phyloP scores from a whole-genome alignment of 2,113 vertebrate species.

The Lates calcarifer region DNA sequence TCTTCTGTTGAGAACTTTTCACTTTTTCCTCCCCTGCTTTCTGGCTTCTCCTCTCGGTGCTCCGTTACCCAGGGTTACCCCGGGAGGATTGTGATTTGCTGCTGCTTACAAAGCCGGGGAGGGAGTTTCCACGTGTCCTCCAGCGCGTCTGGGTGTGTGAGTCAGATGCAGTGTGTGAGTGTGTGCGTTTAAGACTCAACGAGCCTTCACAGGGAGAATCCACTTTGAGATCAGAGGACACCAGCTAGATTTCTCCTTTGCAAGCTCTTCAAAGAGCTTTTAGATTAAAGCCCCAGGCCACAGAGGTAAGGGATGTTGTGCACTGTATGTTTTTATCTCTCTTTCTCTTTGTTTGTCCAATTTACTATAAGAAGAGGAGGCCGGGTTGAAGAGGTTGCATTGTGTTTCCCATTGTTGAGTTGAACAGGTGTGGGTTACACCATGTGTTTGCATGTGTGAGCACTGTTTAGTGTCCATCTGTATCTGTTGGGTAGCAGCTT shows the following conservation, averaged over 20 bases:
- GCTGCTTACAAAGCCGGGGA: conserved; percentile 65
- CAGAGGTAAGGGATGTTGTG: conserved; percentile 80
- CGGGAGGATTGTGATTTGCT: conserved; percentile 83
- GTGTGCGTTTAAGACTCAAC: conserved; percentile 73
- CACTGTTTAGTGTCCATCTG: conserved; percentile 31
- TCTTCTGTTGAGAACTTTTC: conserved; percentile 69
- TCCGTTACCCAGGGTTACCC: conserved; percentile 73
- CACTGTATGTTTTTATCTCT: conserved; percentile 62
- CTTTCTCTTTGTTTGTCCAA: conserved; percentile 68
- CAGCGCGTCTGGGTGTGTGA: conserved; percentile 75
- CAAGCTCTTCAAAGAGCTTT: conserved; percentile 79
- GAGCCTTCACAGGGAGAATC: conserved; percentile 68
- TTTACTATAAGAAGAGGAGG: conserved; percentile 58
- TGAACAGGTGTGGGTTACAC: conserved; percentile 68
- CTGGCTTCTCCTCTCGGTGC: conserved; percentile 77
- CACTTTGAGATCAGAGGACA: conserved; percentile 79
- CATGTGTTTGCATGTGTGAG: conserved; percentile 35
- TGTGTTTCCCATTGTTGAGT: conserved; percentile 51
- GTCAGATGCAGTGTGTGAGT: conserved; percentile 65
- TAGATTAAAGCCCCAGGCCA: conserved; percentile 82
- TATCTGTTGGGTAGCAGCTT: conserved; percentile 9
- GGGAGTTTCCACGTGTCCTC: conserved; percentile 83
- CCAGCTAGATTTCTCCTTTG: conserved; percentile 66
- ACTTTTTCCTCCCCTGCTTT: conserved; percentile 71
- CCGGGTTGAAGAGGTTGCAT: conserved; percentile 41